Evolutionary conservation across 2,113 vertebrate genomes (phyloP).

Genomic region (Hippocampus mohnikei): DNA sequence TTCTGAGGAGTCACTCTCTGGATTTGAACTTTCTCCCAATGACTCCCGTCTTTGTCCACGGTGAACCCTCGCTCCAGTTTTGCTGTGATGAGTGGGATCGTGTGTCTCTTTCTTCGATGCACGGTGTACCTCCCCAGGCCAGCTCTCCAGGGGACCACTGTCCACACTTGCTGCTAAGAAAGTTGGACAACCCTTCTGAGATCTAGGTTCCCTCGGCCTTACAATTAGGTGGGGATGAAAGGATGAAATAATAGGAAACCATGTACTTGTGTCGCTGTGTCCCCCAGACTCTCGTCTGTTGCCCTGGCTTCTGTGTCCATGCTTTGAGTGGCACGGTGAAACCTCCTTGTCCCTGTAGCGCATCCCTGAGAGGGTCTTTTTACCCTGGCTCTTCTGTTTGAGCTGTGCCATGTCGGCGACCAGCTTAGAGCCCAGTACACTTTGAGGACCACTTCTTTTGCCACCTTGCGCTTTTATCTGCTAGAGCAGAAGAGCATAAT

Average conservation of each 20-base stretch:
- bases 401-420: constrained; percentile 75
- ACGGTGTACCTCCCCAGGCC: constrained; percentile 46
- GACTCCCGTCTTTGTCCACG: constrained; percentile 44
- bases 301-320: constrained; percentile 74
- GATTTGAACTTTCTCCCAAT: constrained; percentile 60
- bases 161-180: constrained; percentile 69
- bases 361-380: constrained; percentile 71
- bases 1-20: constrained; percentile 71
- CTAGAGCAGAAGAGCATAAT: constrained; percentile 48
- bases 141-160: constrained; percentile 66
- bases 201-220: constrained; percentile 10
- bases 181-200: constrained; percentile 14
- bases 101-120: constrained; percentile 52
- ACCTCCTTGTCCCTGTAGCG: constrained; percentile 78
- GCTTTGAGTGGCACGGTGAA: constrained; percentile 70
- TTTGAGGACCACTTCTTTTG: constrained; percentile 70
- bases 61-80: constrained; percentile 39
- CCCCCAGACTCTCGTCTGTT: constrained; percentile 66
- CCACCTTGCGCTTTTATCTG: constrained; percentile 78
- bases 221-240: neutral
- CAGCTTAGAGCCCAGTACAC: constrained; percentile 68
- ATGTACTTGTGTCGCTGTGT: constrained; percentile 73
- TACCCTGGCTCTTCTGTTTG: constrained; percentile 81
- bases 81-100: constrained; percentile 42
- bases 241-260: neutral